Evolutionary conservation across 2,797 vertebrate species (phyloP), one percentile per base, ranked within the genome.

Genomic region (Neosilurus mollespiculum): DNA sequence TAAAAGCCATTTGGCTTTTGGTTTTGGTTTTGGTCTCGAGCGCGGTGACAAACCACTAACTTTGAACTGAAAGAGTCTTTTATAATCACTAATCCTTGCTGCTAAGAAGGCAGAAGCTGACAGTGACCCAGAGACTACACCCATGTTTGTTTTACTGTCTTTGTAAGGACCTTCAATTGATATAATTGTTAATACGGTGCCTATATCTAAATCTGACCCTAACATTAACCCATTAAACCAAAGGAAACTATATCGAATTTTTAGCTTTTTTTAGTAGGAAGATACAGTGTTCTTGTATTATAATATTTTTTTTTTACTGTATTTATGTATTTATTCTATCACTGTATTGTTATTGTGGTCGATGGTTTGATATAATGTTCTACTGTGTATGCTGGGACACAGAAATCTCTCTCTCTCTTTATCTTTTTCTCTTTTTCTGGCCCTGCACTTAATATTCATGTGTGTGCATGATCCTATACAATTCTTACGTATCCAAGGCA

Each of bases 401-500:
- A n/a, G n/a, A n/a, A n/a, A n/a, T n/a, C 24, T 58, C 71, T 81
- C 22, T 11, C 10, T 78, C 61, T 61, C 58, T 82, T 56, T 76
- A 34, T 16, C 20, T 37, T 14, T 75, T 22, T 83, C 56, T 83
- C 73, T 76, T 78, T 59, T 30, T 22, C 56, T 73, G 37, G 66
- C 43, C 65, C 66, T 66, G 66, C 65, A 73, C 83, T 86, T 87
- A 81, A 78, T 83, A 88, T 86, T 85, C 79, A 80, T 85, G 64
- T 72, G 18, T 81, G 67, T 82, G 80, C 59, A 22, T 78, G 83
- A 65, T 83, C 77, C 77, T 78, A 78, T 81, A 80, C 81, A 77
- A 83, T 73, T 67, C 78, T 85, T 71, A 77, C 0, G 83, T 87
- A 86, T 81, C 88, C 88, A 86, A 84, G 86, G 85, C 83, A 87